Evolutionary conservation across 1,140 invertebrate species (phyloP).

Genomic region (Plectrocnemia conspersa): DNA sequence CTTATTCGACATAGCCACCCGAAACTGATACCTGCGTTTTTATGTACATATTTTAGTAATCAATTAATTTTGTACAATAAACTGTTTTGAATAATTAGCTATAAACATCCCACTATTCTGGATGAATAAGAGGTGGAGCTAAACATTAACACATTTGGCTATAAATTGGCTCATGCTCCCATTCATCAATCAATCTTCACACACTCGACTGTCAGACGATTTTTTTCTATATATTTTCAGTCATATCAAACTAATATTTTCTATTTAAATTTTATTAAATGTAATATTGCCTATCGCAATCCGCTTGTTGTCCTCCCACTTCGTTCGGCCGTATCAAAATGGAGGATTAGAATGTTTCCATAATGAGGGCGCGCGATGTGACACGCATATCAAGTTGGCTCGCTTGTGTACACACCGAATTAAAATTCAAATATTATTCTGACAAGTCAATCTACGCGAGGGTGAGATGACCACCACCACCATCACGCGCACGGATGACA

Average conservation of each 20-base stretch:
- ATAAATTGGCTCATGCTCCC: no score
- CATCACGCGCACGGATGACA: no score
- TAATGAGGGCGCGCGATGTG: conserved; percentile 28
- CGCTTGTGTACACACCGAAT: conserved; percentile 38
- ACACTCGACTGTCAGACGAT: no score
- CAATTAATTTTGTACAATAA: not conserved
- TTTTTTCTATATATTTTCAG: no score
- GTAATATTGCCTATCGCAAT: not conserved
- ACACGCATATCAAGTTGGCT: conserved; percentile 30
- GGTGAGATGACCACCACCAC: conserved; percentile 2
- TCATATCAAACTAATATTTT: no score
- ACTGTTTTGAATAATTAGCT: not conserved
- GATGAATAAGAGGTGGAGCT: not conserved
- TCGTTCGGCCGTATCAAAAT: conserved; percentile 22
- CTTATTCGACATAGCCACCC: no score
- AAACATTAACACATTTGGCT: no score
- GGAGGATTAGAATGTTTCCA: conserved; percentile 29
- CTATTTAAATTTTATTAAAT: not conserved
- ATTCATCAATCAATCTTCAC: no score
- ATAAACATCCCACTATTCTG: not conserved
- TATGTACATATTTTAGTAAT: not conserved
- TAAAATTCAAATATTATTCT: conserved; percentile 54
- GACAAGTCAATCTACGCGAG: conserved; percentile 50
- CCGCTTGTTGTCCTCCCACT: conserved; percentile 5
- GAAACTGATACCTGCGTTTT: not conserved